Evolutionary conservation across 2,797 vertebrate genomes (phyloP).

Genomic region (Ispidina picta): DNA sequence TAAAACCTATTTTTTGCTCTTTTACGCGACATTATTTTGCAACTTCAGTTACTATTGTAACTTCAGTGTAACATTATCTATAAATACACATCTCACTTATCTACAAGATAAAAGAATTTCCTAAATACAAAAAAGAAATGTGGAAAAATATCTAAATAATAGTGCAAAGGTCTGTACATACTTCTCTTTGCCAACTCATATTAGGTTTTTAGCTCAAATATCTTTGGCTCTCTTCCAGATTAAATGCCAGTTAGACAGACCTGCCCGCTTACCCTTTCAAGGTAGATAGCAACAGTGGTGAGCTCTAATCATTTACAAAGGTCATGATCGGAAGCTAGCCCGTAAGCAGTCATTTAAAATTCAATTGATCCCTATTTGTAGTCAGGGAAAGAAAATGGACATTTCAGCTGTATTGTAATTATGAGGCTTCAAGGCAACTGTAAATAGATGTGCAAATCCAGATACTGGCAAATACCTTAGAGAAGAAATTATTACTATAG

Average conservation of each 20-base stretch:
- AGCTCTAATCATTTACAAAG: conserved; percentile 95
- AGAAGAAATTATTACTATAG: conserved; percentile 81
- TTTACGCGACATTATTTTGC: background rate
- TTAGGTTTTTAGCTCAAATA: conserved; percentile 81
- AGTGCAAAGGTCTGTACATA: conserved; percentile 49
- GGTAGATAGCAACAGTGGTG: conserved; percentile 82
- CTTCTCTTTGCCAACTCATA: conserved; percentile 80
- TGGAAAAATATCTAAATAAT: conserved; percentile 28
- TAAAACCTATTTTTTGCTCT: background rate
- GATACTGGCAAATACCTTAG: conserved; percentile 77
- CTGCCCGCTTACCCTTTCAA: conserved; percentile 85
- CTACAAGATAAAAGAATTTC: background rate
- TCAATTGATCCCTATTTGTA: conserved; percentile 88
- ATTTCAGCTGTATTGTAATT: conserved; percentile 87
- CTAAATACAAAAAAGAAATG: background rate
- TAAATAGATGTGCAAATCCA: conserved; percentile 84
- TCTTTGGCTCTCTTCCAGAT: conserved; percentile 83
- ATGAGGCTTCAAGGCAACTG: conserved; percentile 83
- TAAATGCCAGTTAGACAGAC: conserved; percentile 88
- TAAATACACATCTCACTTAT: background rate
- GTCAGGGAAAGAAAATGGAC: conserved; percentile 84
- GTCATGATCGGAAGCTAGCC: conserved; percentile 88
- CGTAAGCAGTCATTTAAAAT: conserved; percentile 86
- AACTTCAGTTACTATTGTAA: background rate
- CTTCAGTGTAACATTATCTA: background rate